Evolutionary conservation across 1,140 invertebrate genomes (phyloP).

Genomic region (Cryptotermes secundus): DNA sequence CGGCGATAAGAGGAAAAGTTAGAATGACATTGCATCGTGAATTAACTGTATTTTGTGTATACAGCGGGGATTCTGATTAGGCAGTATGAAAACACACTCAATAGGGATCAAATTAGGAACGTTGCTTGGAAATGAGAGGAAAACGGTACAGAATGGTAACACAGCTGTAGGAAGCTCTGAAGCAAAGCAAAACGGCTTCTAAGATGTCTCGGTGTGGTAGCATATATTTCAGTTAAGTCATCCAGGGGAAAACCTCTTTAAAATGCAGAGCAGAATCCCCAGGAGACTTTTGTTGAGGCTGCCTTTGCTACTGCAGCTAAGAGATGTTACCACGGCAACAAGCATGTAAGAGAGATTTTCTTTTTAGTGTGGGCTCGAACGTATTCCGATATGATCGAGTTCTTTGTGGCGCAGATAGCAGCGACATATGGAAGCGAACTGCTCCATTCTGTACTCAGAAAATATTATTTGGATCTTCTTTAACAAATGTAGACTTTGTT

Average conservation of each 20-base stretch:
- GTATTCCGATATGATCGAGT: neutral
- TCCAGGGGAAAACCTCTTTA: neutral
- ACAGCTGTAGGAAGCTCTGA: neutral
- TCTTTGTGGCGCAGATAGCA: neutral
- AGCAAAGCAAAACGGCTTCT: neutral
- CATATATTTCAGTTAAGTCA: constrained; percentile 7
- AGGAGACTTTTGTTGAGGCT: neutral
- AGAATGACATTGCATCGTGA: neutral
- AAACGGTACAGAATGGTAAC: neutral
- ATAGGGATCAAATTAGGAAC: neutral
- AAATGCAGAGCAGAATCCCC: neutral
- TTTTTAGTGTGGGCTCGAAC: neutral
- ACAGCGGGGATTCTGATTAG: neutral
- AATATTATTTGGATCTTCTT: too few relatives aligned
- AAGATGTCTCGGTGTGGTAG: neutral
- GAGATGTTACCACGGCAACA: neutral
- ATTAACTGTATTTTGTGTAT: neutral
- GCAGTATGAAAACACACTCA: neutral
- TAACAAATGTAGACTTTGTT: too few relatives aligned
- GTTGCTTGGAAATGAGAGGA: neutral
- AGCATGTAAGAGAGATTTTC: neutral
- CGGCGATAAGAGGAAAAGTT: neutral
- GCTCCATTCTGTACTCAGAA: too few relatives aligned
- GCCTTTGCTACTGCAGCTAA: neutral
- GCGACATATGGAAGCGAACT: too few relatives aligned